phyloP scores from a whole-genome alignment of 2,888 invertebrate genomes.

The Toxonevra muliebris region DNA sequence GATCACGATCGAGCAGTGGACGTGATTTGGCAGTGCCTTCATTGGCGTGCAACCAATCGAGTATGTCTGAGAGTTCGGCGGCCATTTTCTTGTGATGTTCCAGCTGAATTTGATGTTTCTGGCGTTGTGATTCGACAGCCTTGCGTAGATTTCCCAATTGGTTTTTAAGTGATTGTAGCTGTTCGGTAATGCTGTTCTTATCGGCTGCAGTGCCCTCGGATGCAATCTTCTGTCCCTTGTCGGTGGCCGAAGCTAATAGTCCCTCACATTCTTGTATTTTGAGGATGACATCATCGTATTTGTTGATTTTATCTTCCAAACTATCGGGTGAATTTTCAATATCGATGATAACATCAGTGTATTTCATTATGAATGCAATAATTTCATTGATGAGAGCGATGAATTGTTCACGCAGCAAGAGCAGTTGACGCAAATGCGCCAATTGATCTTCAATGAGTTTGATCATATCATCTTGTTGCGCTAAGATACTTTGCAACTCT shows the following conservation, averaged over 20 bases:
- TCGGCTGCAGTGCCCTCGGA: constrained; percentile 89
- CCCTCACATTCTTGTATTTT: constrained; percentile 93
- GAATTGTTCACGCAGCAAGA: constrained; percentile 87
- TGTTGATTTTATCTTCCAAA: constrained; percentile 85
- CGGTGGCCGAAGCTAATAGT: constrained; percentile 83
- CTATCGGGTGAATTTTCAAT: constrained; percentile 86
- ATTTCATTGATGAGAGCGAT: constrained; percentile 87
- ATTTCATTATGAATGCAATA: constrained; percentile 85
- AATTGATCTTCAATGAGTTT: constrained; percentile 87
- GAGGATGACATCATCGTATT: constrained; percentile 84
- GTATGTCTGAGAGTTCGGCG: constrained; percentile 81
- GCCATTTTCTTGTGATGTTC: constrained; percentile 89
- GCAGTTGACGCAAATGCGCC: constrained; percentile 78
- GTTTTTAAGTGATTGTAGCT: constrained; percentile 86
- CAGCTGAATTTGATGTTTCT: constrained; percentile 86
- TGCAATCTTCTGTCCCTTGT: constrained; percentile 93
- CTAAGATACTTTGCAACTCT: constrained; percentile 80
- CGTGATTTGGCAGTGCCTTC: constrained; percentile 84
- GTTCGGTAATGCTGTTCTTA: constrained; percentile 86
- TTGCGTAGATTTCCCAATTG: constrained; percentile 81
- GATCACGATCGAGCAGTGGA: constrained; percentile 80
- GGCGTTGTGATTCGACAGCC: constrained; percentile 84
- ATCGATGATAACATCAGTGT: constrained; percentile 84
- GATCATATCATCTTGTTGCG: constrained; percentile 87
- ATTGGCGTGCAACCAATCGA: constrained; percentile 84